Evolutionary conservation across 2,797 vertebrate species (phyloP).

Genomic region (Cygnus olor): DNA sequence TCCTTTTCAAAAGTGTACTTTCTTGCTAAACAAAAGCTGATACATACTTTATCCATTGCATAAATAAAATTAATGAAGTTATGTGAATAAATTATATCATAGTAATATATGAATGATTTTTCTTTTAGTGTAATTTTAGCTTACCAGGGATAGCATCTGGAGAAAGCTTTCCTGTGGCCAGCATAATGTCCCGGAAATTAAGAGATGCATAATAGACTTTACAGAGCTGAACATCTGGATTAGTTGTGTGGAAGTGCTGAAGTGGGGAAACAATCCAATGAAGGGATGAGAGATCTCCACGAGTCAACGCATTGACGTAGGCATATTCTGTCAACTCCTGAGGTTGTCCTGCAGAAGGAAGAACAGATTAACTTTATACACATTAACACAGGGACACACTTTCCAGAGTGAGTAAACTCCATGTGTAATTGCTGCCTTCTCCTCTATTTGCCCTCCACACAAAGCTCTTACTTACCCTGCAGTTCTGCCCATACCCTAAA

Average conservation of each 20-base stretch:
- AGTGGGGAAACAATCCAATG: constrained; percentile 92
- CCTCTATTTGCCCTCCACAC: background rate
- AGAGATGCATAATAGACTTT: constrained; percentile 91
- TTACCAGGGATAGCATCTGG: constrained; percentile 96
- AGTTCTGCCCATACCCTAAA: background rate
- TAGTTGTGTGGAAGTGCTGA: constrained; percentile 72
- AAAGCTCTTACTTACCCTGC: background rate
- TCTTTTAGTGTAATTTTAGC: background rate
- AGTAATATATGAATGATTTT: background rate
- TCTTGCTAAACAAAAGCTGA: background rate
- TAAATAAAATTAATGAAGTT: background rate
- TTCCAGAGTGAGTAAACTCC: background rate
- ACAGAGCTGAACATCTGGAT: constrained; percentile 81
- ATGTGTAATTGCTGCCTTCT: background rate
- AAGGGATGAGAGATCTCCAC: constrained; percentile 94
- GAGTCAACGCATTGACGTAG: constrained; percentile 90
- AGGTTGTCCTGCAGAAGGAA: constrained; percentile 76
- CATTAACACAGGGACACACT: background rate
- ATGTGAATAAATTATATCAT: background rate
- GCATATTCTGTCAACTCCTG: constrained; percentile 87
- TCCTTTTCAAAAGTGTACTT: background rate
- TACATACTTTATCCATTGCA: background rate
- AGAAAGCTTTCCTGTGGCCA: constrained; percentile 95
- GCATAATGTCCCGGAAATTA: constrained; percentile 97
- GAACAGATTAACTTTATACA: background rate